phyloP scores from a whole-genome alignment of 2,797 vertebrate species.

The Coregonus ussuriensis region DNA sequence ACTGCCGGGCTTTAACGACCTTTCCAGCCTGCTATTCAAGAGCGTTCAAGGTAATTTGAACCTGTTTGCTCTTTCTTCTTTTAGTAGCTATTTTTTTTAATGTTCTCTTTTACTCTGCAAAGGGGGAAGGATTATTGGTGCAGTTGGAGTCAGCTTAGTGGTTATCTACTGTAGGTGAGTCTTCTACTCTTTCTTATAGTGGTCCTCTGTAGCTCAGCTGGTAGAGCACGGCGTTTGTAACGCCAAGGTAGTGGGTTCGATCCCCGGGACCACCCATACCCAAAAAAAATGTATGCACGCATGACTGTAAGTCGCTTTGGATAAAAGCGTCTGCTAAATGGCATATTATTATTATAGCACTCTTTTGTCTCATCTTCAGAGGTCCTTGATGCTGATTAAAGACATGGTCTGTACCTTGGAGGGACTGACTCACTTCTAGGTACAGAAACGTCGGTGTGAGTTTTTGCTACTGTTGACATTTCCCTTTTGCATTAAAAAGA shows the following conservation, averaged over 20 bases:
- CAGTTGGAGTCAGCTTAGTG: slow-evolving; percentile 39
- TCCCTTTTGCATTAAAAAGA: slow-evolving; percentile 7
- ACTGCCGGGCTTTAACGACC: slow-evolving; percentile 57
- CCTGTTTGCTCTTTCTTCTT: slow-evolving; percentile 44
- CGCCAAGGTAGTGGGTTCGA: too few relatives aligned
- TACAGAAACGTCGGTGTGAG: neutral
- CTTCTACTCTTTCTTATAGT: slow-evolving; percentile 26
- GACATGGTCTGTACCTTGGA: slow-evolving; percentile 20
- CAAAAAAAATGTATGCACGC: too few relatives aligned
- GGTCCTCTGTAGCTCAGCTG: too few relatives aligned
- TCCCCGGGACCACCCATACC: too few relatives aligned
- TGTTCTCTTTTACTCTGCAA: slow-evolving; percentile 39
- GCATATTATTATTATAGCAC: slow-evolving; percentile 3
- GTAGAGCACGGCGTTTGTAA: too few relatives aligned
- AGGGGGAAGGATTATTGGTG: slow-evolving; percentile 47
- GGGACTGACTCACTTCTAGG: slow-evolving; percentile 21
- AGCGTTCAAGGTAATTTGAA: slow-evolving; percentile 61
- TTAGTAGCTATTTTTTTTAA: slow-evolving; percentile 40
- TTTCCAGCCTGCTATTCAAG: slow-evolving; percentile 60
- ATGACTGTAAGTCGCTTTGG: too few relatives aligned
- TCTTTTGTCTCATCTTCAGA: slow-evolving; percentile 19
- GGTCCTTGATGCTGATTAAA: slow-evolving; percentile 18
- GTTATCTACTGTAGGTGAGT: slow-evolving; percentile 61
- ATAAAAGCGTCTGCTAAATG: too few relatives aligned
- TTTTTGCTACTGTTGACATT: neutral